These are phyloP conservation scores for Steatocranus sp. DNA, from an alignment of 2,797 vertebrate genomes.

Conservation along the genomic window DNA sequence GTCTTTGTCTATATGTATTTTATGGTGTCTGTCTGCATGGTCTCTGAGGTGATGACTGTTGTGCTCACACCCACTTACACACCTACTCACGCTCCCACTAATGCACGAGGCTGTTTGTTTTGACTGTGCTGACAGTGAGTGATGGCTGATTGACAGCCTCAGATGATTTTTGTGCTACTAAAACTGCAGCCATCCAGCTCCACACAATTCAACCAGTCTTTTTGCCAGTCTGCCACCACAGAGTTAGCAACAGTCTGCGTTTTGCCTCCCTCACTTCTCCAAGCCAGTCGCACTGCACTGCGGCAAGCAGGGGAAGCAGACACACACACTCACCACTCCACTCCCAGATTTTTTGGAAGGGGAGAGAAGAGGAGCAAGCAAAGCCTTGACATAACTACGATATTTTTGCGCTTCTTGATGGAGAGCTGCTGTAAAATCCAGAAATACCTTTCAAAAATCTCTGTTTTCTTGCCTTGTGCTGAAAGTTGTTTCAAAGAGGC, in stretches of 20 bases:
- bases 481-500: slow-evolving; percentile 53
- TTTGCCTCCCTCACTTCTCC: slow-evolving; percentile 70
- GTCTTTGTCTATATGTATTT: background rate
- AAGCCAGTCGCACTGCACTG: slow-evolving; percentile 76
- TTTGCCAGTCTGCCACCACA: slow-evolving; percentile 74
- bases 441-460: slow-evolving; percentile 25
- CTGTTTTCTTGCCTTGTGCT: slow-evolving; percentile 18
- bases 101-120: slow-evolving; percentile 16
- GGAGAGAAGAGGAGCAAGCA: slow-evolving; percentile 66
- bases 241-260: slow-evolving; percentile 76
- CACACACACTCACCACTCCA: slow-evolving; percentile 62
- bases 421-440: slow-evolving; percentile 15
- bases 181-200: slow-evolving; percentile 73
- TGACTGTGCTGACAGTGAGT: slow-evolving; percentile 76
- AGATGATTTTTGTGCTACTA: slow-evolving; percentile 82
- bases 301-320: slow-evolving; percentile 70
- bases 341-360: slow-evolving; percentile 66
- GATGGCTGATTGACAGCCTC: slow-evolving; percentile 77
- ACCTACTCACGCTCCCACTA: slow-evolving; percentile 13
- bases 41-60: background rate
- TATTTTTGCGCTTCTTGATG: slow-evolving; percentile 29
- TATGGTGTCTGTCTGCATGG: background rate
- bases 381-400: slow-evolving; percentile 41
- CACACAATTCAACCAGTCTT: slow-evolving; percentile 60
- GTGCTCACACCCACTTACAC: slow-evolving; percentile 9